Evolutionary conservation across 2,113 vertebrate genomes (phyloP).

Genomic region (Callorhinus ursinus): DNA sequence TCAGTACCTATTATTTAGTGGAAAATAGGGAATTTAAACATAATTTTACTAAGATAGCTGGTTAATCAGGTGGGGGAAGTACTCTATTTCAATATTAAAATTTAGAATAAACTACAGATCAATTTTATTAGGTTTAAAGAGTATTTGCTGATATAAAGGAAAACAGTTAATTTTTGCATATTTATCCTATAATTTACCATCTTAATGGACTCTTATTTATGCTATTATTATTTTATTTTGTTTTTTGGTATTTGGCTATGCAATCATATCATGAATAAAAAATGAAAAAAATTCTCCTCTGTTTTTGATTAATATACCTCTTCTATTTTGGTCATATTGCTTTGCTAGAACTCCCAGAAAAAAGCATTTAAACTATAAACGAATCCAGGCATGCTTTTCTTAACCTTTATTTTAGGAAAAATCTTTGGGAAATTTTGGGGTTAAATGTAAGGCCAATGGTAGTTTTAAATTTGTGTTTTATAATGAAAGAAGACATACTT

Average conservation of each 20-base stretch:
- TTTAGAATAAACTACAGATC: background rate
- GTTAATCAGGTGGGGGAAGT: background rate
- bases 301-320: background rate
- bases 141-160: background rate
- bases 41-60: background rate
- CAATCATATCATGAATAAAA: background rate
- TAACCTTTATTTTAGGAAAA: background rate
- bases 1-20: background rate
- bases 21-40: background rate
- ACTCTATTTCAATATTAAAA: background rate
- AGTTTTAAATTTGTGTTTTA: background rate
- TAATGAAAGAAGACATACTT: background rate
- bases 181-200: background rate
- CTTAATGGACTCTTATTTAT: background rate
- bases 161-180: background rate
- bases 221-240: background rate
- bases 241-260: background rate
- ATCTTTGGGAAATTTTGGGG: background rate
- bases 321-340: background rate
- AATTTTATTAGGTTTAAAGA: slow-evolving; percentile 22
- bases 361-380: background rate
- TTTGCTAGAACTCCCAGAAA: background rate
- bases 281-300: background rate
- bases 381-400: background rate
- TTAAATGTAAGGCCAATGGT: background rate